Evolutionary conservation across 2,113 vertebrate genomes (phyloP).

Genomic region (Dasyornis broadbenti): DNA sequence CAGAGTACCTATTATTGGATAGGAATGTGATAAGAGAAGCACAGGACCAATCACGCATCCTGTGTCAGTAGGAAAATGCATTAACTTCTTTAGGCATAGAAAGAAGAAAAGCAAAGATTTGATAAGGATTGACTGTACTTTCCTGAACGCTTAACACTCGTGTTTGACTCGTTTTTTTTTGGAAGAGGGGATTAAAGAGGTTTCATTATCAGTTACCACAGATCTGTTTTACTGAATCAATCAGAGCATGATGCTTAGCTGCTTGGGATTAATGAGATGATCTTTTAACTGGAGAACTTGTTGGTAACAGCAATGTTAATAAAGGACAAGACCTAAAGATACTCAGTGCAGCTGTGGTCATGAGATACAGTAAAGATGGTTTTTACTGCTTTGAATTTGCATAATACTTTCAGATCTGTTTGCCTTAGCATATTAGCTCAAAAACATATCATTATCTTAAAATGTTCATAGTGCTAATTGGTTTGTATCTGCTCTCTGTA

Average conservation of each 20-base stretch:
- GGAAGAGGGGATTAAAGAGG: slow-evolving; percentile 44
- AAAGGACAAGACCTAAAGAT: neutral
- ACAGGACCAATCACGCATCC: neutral
- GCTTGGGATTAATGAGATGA: slow-evolving; percentile 24
- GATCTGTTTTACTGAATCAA: slow-evolving; percentile 32
- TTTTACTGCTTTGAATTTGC: neutral
- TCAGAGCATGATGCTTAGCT: slow-evolving; percentile 47
- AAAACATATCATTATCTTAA: neutral
- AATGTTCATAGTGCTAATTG: slow-evolving; percentile 1
- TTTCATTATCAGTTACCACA: slow-evolving; percentile 31
- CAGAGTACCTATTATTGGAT: slow-evolving; percentile 15
- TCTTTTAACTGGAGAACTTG: neutral
- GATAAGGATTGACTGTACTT: slow-evolving; percentile 26
- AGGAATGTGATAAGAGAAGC: neutral
- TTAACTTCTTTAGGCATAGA: slow-evolving; percentile 6
- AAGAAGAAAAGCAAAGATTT: slow-evolving; percentile 9
- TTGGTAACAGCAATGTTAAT: neutral
- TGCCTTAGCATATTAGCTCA: neutral
- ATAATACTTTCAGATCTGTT: neutral
- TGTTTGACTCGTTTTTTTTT: neutral
- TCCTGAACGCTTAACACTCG: neutral
- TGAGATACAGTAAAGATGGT: neutral
- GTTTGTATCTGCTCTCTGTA: neutral
- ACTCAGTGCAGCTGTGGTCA: neutral
- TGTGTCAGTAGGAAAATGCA: neutral